Percentiles rank a stretch among this genome's conserved stretches.
Evolutionary conservation across 2,888 invertebrate genomes (phyloP).

Genomic region (Leptura quadrifasciata): DNA sequence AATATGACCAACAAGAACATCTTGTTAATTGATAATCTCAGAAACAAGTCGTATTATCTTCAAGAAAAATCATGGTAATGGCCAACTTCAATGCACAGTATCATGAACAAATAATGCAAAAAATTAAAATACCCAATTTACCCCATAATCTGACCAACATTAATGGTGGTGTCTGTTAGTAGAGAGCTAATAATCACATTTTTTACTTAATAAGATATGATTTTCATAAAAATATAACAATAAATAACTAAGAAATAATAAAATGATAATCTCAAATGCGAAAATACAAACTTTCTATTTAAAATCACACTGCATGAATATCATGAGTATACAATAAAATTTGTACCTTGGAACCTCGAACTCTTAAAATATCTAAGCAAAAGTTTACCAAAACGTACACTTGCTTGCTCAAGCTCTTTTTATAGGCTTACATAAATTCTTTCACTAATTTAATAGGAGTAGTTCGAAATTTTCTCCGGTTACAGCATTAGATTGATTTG

Average conservation of each 20-base stretch:
- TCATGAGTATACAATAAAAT: conserved; percentile 24
- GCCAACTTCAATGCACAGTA: too few species aligned
- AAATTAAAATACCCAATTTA: background rate
- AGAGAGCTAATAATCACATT: conserved; percentile 23
- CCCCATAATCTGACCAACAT: background rate
- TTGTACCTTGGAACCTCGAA: conserved; percentile 21
- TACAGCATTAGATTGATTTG: background rate
- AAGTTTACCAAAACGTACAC: background rate
- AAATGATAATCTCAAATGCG: conserved; percentile 3
- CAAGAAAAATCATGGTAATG: too few species aligned
- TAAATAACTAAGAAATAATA: background rate
- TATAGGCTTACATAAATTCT: background rate
- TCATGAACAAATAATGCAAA: background rate
- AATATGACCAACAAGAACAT: too few species aligned
- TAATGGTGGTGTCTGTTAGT: conserved; percentile 12
- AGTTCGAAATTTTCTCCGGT: background rate
- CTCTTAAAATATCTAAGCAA: conserved; percentile 14
- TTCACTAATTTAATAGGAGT: background rate
- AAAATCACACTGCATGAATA: conserved; percentile 10
- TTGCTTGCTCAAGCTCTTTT: background rate
- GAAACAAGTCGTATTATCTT: too few species aligned
- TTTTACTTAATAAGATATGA: background rate
- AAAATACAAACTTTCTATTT: conserved; percentile 6
- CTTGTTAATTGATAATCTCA: too few species aligned
- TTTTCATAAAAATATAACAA: conserved; percentile 10